Evolutionary conservation across 2,113 vertebrate genomes (phyloP), one percentile per base, ranked within the genome.

Genomic region (Sciurus niger): DNA sequence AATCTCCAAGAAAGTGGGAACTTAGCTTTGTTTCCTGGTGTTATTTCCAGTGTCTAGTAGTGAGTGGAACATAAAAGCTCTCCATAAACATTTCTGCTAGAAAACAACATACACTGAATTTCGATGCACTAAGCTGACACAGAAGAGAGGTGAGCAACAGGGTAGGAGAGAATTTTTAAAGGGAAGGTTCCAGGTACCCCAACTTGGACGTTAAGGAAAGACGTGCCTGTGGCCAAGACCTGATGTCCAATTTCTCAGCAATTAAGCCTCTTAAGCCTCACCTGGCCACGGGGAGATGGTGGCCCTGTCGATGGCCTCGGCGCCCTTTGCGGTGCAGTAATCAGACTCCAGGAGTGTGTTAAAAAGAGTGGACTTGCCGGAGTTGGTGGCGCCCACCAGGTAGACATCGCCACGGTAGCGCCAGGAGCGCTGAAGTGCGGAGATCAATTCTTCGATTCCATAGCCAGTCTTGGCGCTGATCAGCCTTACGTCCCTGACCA

Each of bases 401-500:
- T 99, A 99, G 48, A 99, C 99, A 0, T 99, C 99, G 0, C 99
- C 99, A 0, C 99, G 98, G 87, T 99, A 99, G 70, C 96, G 99
- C 99, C 99, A 99, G 77, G 99, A 98, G 7, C 96, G 95, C 98
- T 99, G 99, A 58, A 99, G 98, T 14, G 98, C 97, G n/a, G 99
- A 99, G 94, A 99, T 97, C 85, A 99, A 96, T 9, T 94, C 98
- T 96, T 99, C 99, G 0, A 99, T 13, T 0, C 99, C 99, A 6
- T 99, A 99, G 14, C 99, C 99, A 0, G 99, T 99, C 98, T 99
- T 99, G 87, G 99, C 99, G 58, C 99, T 99, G 95, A 99, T 98
- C 70, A 99, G 98, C 68, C 99, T 99, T n/a, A 99, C 65, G 2
- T 99, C 99, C 14, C 85, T 80, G 48, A 98, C 76, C 40, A 95